Base-by-base conservation (phyloP, 2,888 invertebrate species). In the Iphiclides podalirius region DNA sequence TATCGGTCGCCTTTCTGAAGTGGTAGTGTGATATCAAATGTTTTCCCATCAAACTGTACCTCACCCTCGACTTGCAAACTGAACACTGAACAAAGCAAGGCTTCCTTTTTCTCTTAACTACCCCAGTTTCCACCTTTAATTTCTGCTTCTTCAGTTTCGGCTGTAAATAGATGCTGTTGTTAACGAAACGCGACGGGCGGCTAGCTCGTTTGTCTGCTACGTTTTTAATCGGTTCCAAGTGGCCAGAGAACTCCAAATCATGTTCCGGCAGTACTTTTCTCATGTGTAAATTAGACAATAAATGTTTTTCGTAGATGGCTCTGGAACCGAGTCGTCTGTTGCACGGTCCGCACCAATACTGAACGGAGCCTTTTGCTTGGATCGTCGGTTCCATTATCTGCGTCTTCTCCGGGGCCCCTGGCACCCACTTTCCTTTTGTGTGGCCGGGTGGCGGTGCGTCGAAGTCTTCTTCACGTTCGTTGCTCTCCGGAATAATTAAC, bases 1-100 rank as follows among this genome's bases (percentile, higher is more conserved):
- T 82, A 42, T 92, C 91, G 51, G 90, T 90, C 53, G 93, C 92
- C 67, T 94, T 94, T 52, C 94, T 90, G 63, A 94, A 94, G 75
- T 97, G 96, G 72, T 94, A 95, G 71, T 94, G 94, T 0, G 96
- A 96, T 61, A 96, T 93, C 52, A 97, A 88, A 81, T 96, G 96
- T 70, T 96, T 95, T 31, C 96, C 95, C 84, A 95, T 93, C 56
- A 93, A 79, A 62, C 92, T 90, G 4, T 90, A 89, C 50, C 91
- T 90, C 34, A 95, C 93, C 55, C 92, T 90, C 20, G 93, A 92
- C 49, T 91, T 91, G 65, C 96, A 96, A 37, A 94, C 93, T 42
- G 92, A 90, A 70, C 96, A 95, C 58, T 91, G 90, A 0, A 93
- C 82, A 48, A 91, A 91, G 50, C 89, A 87, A 43, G 91, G 88